Percentiles rank a stretch among this genome's conserved stretches.
These are phyloP conservation scores for Deilephila elpenor DNA, from an alignment of 2,888 invertebrate genomes.

Conservation along the genomic window DNA sequence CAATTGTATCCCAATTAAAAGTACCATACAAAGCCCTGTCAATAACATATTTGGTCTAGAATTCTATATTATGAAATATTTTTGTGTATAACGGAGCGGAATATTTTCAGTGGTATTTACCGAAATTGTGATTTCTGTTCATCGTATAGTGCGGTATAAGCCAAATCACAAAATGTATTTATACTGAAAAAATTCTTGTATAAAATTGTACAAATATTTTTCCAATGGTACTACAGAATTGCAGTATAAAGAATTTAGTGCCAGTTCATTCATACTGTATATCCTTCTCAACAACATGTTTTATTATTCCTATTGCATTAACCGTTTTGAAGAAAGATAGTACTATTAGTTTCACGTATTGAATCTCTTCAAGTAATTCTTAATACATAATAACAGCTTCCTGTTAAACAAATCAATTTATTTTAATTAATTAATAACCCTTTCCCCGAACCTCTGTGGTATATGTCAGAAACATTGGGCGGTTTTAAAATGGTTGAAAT, in stretches of 20 bases:
- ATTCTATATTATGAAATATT: background rate
- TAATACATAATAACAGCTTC: background rate
- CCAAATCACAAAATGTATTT: background rate
- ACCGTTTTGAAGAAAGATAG: too few relatives aligned
- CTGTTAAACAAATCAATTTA: background rate
- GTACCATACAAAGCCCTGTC: background rate
- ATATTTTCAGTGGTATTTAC: background rate
- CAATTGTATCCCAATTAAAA: background rate
- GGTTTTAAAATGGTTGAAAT: background rate
- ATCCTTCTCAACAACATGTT: too few relatives aligned
- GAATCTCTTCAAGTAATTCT: background rate
- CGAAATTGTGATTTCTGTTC: background rate
- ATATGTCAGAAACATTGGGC: conserved; percentile 15
- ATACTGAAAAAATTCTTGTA: background rate
- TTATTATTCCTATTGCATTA: too few relatives aligned
- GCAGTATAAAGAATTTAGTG: too few relatives aligned
- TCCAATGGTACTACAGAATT: too few relatives aligned
- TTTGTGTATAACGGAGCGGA: background rate
- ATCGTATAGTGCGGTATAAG: background rate
- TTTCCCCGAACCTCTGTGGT: background rate
- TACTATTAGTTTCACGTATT: background rate
- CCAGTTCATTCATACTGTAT: too few relatives aligned
- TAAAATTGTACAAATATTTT: too few relatives aligned
- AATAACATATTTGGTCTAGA: background rate
- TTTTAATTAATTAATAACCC: conserved; percentile 14